Evolutionary conservation across 2,888 invertebrate genomes (phyloP).

Genomic region (Torymus auratus): DNA sequence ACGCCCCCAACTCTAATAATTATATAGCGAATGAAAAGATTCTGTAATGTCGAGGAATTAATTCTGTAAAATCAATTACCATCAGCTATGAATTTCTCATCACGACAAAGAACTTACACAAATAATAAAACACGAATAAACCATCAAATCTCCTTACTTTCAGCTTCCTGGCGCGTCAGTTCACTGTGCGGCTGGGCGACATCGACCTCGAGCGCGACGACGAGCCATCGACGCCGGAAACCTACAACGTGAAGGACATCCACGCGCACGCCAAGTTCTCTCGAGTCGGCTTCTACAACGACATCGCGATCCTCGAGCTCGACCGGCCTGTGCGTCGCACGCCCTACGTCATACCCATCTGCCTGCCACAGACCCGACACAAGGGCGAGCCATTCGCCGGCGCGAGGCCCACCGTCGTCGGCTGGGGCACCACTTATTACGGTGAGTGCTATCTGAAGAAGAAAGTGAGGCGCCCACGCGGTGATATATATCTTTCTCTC

Average conservation of each 20-base stretch:
- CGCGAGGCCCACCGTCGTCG: slow-evolving; percentile 90
- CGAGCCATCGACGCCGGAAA: slow-evolving; percentile 90
- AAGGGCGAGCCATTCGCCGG: slow-evolving; percentile 83
- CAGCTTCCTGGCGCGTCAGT: slow-evolving; percentile 92
- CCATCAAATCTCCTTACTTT: no score
- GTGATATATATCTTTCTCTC: no score
- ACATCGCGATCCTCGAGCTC: slow-evolving; percentile 90
- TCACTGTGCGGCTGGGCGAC: slow-evolving; percentile 92
- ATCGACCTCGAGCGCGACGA: slow-evolving; percentile 90
- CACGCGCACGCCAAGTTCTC: slow-evolving; percentile 91
- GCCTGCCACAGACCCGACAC: slow-evolving; percentile 84
- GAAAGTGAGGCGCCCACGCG: no score
- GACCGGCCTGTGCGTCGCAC: slow-evolving; percentile 86
- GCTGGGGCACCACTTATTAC: slow-evolving; percentile 94
- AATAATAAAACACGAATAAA: no score
- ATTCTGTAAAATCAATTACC: no score
- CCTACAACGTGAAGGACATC: slow-evolving; percentile 87
- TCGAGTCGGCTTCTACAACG: slow-evolving; percentile 95
- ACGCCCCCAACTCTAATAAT: no score
- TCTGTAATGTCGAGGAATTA: no score
- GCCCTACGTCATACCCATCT: slow-evolving; percentile 92
- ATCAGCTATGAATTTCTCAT: no score
- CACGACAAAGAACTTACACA: no score
- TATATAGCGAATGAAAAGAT: no score
- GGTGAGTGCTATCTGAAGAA: slow-evolving; percentile 75